phyloP scores from a whole-genome alignment of 1,140 invertebrate species.

The Drosophila lowei region DNA sequence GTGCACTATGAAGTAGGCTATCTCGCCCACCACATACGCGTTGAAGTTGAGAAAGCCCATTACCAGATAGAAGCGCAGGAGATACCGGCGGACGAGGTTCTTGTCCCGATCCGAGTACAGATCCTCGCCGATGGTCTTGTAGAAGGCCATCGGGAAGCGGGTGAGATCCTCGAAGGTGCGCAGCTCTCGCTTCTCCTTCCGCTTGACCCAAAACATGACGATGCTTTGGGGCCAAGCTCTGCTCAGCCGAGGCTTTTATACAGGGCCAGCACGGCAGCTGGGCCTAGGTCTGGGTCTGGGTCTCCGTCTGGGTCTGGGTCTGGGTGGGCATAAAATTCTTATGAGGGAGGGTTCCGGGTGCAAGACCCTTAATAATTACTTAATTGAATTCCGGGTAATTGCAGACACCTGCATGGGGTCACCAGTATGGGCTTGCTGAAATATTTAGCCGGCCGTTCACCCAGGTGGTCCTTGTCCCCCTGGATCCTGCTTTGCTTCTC shows the following conservation, averaged over 20 bases:
- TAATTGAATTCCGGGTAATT: slow-evolving; percentile 54
- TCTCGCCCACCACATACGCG: slow-evolving; percentile 66
- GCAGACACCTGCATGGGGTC: slow-evolving; percentile 53
- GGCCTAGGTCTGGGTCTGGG: too few relatives aligned
- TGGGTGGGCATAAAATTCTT: slow-evolving; percentile 50
- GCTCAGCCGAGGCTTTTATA: slow-evolving; percentile 39
- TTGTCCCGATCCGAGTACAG: slow-evolving; percentile 61
- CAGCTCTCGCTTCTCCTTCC: slow-evolving; percentile 23
- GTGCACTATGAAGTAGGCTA: slow-evolving; percentile 69
- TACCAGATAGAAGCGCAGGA: slow-evolving; percentile 54
- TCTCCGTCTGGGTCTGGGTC: not conserved
- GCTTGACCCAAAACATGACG: slow-evolving; percentile 49
- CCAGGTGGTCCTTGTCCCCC: too few relatives aligned
- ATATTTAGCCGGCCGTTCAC: slow-evolving; percentile 39
- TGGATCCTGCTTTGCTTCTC: too few relatives aligned
- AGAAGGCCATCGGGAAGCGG: slow-evolving; percentile 58
- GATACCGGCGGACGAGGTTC: slow-evolving; percentile 48
- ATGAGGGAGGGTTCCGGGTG: slow-evolving; percentile 48
- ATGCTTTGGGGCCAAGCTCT: not conserved
- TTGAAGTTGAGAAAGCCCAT: slow-evolving; percentile 69
- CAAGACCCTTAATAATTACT: slow-evolving; percentile 33
- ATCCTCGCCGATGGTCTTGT: slow-evolving; percentile 76
- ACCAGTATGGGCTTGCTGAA: slow-evolving; percentile 32
- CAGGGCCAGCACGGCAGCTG: too few relatives aligned
- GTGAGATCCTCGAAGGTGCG: slow-evolving; percentile 65